Evolutionary conservation across 1,140 invertebrate genomes (phyloP).

Genomic region (Meteorus sp.): DNA sequence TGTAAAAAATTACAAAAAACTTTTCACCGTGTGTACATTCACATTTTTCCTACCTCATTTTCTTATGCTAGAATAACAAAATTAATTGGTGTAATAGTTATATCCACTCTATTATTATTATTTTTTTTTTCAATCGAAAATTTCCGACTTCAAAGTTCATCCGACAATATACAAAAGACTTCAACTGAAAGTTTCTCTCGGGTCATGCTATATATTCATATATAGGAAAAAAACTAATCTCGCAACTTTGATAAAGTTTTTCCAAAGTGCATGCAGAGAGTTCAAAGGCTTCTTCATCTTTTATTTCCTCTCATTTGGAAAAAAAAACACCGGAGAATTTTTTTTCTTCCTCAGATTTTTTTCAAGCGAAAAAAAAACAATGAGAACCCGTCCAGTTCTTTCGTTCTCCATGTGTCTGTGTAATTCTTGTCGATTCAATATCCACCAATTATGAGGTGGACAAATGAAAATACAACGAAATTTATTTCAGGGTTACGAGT

Average conservation of each 20-base stretch:
- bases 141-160: conserved; percentile 1
- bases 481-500: no score
- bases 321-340: neutral
- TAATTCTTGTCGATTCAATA: no score
- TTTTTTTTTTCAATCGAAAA: neutral
- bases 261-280: neutral
- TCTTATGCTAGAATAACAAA: neutral
- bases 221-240: conserved; percentile 20
- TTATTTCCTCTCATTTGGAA: neutral
- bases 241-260: conserved; percentile 8
- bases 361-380: no score
- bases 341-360: no score
- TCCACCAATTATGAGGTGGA: no score
- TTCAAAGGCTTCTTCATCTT: neutral
- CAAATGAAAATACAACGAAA: no score
- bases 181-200: conserved; percentile 9
- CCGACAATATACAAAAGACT: neutral
- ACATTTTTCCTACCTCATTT: neutral
- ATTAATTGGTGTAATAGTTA: neutral
- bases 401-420: no score
- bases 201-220: no score
- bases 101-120: no score
- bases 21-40: no score
- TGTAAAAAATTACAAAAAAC: no score
- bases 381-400: no score